A percentile compares a stretch with the other conserved stretches of the same genome.
phyloP scores from a whole-genome alignment of 2,888 invertebrate species.

The Troides oblongomaculatus region DNA sequence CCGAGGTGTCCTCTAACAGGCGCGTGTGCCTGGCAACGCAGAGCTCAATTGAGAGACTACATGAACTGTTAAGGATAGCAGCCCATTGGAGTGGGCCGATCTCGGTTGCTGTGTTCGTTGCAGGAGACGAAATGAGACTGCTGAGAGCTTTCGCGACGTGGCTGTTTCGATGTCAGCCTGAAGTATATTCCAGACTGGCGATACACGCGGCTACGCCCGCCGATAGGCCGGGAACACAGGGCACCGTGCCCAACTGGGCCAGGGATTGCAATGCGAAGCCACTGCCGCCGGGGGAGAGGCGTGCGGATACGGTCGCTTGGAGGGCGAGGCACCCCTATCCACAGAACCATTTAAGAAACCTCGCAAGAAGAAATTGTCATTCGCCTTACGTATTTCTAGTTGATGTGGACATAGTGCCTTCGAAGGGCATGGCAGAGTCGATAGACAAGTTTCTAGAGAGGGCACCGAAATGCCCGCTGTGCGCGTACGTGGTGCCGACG shows the following conservation, averaged over 20 bases:
- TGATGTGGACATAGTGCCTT: constrained; percentile 93
- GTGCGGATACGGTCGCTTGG: constrained; percentile 85
- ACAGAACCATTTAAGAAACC: constrained; percentile 92
- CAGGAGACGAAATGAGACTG: constrained; percentile 87
- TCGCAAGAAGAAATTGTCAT: constrained; percentile 92
- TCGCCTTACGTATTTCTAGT: constrained; percentile 90
- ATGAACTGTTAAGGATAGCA: constrained; percentile 88
- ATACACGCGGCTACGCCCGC: constrained; percentile 88
- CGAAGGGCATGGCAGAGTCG: constrained; percentile 84
- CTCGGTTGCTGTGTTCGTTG: constrained; percentile 89
- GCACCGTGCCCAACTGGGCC: constrained; percentile 78
- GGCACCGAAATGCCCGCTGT: constrained; percentile 81
- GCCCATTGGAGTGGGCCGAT: constrained; percentile 93
- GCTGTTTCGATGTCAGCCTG: constrained; percentile 86
- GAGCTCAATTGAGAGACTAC: constrained; percentile 89
- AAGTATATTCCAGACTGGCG: constrained; percentile 85
- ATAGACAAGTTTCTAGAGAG: constrained; percentile 84
- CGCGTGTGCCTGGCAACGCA: constrained; percentile 90
- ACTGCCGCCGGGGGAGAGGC: constrained; percentile 80
- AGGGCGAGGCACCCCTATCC: constrained; percentile 89
- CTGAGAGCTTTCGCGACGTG: constrained; percentile 87
- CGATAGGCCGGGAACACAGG: constrained; percentile 82
- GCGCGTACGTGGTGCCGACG: constrained; percentile 94
- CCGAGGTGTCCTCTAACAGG: constrained; percentile 78
- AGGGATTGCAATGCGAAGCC: constrained; percentile 86